A percentile compares a stretch with the other conserved stretches of the same genome.
Conservation (phyloP, 23 tunicate genomes). For the Ascidia mentula region DNA sequence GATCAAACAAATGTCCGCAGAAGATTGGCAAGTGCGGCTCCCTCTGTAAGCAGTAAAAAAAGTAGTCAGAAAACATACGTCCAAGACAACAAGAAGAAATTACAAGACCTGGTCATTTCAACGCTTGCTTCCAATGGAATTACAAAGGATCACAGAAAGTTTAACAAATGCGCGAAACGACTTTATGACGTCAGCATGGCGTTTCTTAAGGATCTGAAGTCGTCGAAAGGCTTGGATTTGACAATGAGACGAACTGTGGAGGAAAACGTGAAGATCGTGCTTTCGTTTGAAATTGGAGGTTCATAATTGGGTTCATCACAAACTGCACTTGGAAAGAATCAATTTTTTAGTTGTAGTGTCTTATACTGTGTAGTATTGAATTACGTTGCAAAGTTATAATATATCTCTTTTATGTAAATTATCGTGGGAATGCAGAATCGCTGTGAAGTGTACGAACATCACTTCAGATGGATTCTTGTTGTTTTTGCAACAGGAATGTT, state of each 20-base stretch:
- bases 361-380: no score
- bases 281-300: constrained; percentile 31
- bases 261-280: constrained; percentile 48
- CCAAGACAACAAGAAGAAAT: constrained; percentile 53
- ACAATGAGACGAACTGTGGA: constrained; percentile 60
- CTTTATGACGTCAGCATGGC: constrained; percentile 68
- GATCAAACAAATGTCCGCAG: neutral
- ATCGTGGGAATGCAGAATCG: no score
- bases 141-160: constrained; percentile 5
- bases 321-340: no score
- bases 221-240: constrained; percentile 56
- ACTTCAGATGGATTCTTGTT: no score
- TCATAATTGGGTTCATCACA: no score
- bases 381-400: no score
- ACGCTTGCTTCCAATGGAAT: constrained; percentile 28
- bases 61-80: constrained; percentile 26
- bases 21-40: neutral
- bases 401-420: no score
- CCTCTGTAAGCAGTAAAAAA: neutral
- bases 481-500: no score
- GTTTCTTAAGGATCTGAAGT: constrained; percentile 58
- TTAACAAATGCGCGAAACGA: constrained; percentile 45
- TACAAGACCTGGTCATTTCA: constrained; percentile 32
- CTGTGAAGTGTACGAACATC: no score
- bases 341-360: no score